A percentile compares a stretch with the other conserved stretches of the same genome.
These are phyloP conservation scores for Rhamphomyia laevipes DNA, from an alignment of 2,888 invertebrate species.

Conservation along the genomic window DNA sequence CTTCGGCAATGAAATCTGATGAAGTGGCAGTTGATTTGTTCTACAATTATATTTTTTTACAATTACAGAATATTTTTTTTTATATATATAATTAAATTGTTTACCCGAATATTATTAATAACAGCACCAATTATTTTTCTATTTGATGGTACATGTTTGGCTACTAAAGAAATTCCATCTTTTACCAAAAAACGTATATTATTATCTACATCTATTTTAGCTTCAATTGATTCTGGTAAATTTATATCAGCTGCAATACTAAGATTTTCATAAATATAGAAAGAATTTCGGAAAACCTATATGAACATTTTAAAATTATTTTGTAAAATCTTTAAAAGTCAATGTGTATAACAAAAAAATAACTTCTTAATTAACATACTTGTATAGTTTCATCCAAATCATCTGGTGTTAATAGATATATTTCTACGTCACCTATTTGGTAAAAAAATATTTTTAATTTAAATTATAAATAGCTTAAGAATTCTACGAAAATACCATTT, in stretches of 20 bases:
- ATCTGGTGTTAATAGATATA: conserved; percentile 44
- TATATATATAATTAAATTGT: background rate
- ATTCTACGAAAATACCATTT: too few relatives aligned
- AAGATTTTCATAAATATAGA: conserved; percentile 50
- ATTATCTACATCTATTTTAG: conserved; percentile 46
- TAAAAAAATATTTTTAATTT: too few relatives aligned
- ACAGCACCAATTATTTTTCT: conserved; percentile 46
- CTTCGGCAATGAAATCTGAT: background rate
- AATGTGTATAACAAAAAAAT: background rate
- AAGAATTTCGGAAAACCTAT: conserved; percentile 23
- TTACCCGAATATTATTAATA: conserved; percentile 59
- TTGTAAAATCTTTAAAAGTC: too few relatives aligned
- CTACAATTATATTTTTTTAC: background rate
- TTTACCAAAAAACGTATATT: conserved; percentile 46
- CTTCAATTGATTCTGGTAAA: conserved; percentile 42
- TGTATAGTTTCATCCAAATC: conserved; percentile 47
- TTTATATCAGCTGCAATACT: conserved; percentile 45
- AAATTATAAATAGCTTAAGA: too few relatives aligned
- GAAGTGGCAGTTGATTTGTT: background rate
- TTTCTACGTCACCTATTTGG: conserved; percentile 43
- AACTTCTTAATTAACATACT: conserved; percentile 34
- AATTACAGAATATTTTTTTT: too few relatives aligned
- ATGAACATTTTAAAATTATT: too few relatives aligned
- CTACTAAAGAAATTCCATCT: conserved; percentile 54
- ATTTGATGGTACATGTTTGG: conserved; percentile 42